These are phyloP conservation scores for Xestia sexstrigata DNA, from an alignment of 2,888 invertebrate species.

Conservation along the genomic window DNA sequence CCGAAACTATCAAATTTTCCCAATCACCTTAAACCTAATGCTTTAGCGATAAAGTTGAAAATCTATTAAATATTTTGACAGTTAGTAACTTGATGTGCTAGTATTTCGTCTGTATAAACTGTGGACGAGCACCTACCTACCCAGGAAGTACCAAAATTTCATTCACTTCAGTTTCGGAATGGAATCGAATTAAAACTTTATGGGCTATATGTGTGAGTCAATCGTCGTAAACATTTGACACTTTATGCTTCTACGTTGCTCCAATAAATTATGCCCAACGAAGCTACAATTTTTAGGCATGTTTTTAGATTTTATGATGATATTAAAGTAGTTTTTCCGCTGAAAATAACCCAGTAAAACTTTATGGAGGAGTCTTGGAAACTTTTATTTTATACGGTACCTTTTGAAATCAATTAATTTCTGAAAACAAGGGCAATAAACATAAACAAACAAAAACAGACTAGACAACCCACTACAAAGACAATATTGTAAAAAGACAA, in stretches of 20 bases:
- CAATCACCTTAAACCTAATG: too few species aligned
- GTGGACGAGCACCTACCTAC: background rate
- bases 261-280: constrained; percentile 52
- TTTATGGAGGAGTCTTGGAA: background rate
- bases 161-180: constrained; percentile 35
- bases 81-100: too few species aligned
- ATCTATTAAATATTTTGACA: too few species aligned
- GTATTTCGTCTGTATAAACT: too few species aligned
- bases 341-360: constrained; percentile 27
- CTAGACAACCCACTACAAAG: too few species aligned
- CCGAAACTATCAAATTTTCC: too few species aligned
- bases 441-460: too few species aligned
- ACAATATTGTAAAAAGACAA: too few species aligned
- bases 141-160: constrained; percentile 36
- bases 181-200: constrained; percentile 56
- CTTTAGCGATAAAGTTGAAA: too few species aligned
- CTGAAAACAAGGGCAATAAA: too few species aligned
- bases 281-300: constrained; percentile 52
- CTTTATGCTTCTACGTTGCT: constrained; percentile 41
- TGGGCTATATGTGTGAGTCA: constrained; percentile 25
- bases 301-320: constrained; percentile 53
- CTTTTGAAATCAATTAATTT: too few species aligned
- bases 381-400: too few species aligned
- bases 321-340: constrained; percentile 34
- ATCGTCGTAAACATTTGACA: constrained; percentile 57